A percentile compares a stretch with the other conserved stretches of the same genome.
Evolutionary conservation across 2,888 invertebrate genomes (phyloP).

Genomic region (Parthenolecanium corni): DNA sequence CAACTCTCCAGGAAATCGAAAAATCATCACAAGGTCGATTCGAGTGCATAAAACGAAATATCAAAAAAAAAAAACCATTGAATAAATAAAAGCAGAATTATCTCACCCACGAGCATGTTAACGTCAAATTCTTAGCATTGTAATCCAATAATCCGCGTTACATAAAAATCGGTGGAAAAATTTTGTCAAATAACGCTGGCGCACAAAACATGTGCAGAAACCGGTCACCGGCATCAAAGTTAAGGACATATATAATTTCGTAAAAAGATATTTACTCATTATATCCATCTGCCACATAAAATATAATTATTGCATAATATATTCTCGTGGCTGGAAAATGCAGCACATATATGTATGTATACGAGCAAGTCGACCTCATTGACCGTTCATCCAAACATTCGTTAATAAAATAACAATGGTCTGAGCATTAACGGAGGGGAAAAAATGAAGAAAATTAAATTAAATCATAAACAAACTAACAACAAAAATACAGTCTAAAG

Average conservation of each 20-base stretch:
- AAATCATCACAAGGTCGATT: too few relatives aligned
- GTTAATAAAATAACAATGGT: constrained; percentile 24
- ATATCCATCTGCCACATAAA: neutral
- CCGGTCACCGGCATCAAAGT: constrained; percentile 9
- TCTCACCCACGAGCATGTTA: too few relatives aligned
- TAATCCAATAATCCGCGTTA: too few relatives aligned
- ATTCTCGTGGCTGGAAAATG: neutral
- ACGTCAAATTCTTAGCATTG: too few relatives aligned
- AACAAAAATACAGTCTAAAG: neutral
- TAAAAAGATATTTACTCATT: constrained; percentile 1
- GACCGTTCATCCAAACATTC: constrained; percentile 15
- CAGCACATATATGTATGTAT: neutral
- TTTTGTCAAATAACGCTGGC: too few relatives aligned
- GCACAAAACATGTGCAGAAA: neutral
- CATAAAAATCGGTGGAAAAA: too few relatives aligned
- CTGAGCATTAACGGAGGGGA: neutral
- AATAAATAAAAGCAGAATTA: too few relatives aligned
- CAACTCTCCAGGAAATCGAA: too few relatives aligned
- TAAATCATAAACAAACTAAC: neutral
- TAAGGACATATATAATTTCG: constrained; percentile 14
- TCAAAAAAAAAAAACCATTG: too few relatives aligned
- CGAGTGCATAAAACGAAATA: too few relatives aligned
- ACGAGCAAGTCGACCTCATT: constrained; percentile 11
- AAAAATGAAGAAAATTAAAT: neutral
- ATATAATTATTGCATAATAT: neutral